A percentile compares a stretch with the other conserved stretches of the same genome.
Conservation (phyloP, 1,140 invertebrate genomes). For the Gerris buenoi region DNA sequence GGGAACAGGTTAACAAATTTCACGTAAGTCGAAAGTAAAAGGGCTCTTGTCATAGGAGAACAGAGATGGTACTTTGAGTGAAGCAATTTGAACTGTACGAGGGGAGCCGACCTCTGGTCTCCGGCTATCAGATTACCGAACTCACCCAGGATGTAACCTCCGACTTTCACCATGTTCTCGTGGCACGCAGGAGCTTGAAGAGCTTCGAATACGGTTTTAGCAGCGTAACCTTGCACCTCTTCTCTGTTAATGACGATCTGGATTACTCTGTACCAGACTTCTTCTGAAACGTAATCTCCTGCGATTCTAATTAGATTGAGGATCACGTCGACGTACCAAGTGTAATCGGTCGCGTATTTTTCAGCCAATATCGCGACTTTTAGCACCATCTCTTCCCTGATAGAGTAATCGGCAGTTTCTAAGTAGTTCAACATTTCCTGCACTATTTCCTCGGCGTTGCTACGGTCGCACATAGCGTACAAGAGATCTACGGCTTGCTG, state of each 20-base stretch:
- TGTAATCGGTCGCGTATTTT: constrained; percentile 99
- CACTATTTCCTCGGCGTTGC: constrained; percentile 98
- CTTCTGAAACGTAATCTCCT: constrained; percentile 94
- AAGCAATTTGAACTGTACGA: constrained; percentile 89
- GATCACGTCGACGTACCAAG: constrained; percentile 98
- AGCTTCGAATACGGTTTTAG: constrained; percentile 96
- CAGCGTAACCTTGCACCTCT: constrained; percentile 97
- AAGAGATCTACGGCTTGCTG: constrained; percentile 97
- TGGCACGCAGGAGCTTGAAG: constrained; percentile 96
- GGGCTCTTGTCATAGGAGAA: constrained; percentile 84
- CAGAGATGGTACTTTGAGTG: constrained; percentile 99
- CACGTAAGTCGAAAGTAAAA: constrained; percentile 94
- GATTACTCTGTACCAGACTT: constrained; percentile 99
- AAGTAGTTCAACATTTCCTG: constrained; percentile 98
- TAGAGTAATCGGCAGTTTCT: constrained; percentile 98
- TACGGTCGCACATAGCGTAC: constrained; percentile 99
- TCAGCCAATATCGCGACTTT: constrained; percentile 99
- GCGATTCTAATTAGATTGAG: constrained; percentile 98
- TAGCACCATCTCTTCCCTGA: constrained; percentile 98
- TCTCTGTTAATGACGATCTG: constrained; percentile 99
- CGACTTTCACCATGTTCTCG: constrained; percentile 99
- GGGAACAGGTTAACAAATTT: constrained; percentile 99
- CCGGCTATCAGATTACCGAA: constrained; percentile 99
- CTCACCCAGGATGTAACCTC: constrained; percentile 97
- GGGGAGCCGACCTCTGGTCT: constrained; percentile 87